Evolutionary conservation across 92 coral and sea anemone genomes (phyloP).

Genomic region (Palythoa caribaeorum): DNA sequence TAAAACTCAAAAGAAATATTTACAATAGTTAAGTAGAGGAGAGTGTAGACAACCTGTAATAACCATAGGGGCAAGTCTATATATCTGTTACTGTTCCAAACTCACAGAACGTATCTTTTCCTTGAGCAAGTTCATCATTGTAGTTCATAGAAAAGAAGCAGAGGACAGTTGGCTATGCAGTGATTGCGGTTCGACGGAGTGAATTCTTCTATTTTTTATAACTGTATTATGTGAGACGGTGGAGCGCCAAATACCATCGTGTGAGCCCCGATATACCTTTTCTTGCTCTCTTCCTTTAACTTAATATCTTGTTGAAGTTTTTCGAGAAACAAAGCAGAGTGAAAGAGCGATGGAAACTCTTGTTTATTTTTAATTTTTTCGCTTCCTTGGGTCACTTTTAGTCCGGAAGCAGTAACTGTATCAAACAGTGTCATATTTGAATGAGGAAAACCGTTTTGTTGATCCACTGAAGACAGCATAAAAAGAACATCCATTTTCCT

Average conservation of each 20-base stretch:
- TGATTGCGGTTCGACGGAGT: no score
- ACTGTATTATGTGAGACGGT: not conserved
- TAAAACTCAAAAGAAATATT: no score
- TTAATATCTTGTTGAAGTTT: not conserved
- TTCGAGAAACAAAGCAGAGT: not conserved
- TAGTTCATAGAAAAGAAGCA: no score
- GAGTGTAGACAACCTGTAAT: no score
- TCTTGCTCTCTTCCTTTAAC: not conserved
- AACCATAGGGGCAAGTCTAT: no score
- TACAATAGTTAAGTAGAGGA: no score
- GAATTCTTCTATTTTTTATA: not conserved
- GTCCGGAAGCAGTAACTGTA: not conserved
- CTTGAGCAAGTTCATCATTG: no score
- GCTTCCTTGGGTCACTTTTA: not conserved
- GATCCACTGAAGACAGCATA: not conserved
- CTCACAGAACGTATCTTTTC: no score
- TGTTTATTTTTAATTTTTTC: not conserved
- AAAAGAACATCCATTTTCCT: not conserved
- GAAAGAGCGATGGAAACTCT: not conserved
- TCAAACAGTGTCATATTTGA: not conserved
- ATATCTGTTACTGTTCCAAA: no score
- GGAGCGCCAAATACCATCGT: not conserved
- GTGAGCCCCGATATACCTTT: not conserved
- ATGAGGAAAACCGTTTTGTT: not conserved
- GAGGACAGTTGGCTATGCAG: no score